phyloP scores from a whole-genome alignment of 1,140 invertebrate species.

The Eufriesea mexicana region DNA sequence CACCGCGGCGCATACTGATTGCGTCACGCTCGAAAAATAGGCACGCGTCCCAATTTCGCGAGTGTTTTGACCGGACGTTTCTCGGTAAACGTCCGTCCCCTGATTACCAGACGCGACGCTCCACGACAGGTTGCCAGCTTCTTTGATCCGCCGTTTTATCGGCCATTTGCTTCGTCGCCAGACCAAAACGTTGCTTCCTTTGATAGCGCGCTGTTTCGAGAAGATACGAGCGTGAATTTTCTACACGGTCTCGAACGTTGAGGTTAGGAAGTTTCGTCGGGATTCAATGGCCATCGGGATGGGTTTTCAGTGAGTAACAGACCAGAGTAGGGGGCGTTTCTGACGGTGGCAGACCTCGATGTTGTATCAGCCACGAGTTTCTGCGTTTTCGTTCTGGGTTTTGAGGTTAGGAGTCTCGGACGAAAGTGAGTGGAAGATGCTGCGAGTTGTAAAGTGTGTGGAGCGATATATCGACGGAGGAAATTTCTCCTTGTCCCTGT shows the following conservation, averaged over 20 bases:
- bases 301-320: no score
- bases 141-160: constrained; percentile 9
- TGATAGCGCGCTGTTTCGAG: neutral
- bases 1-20: constrained; percentile 40
- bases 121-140: constrained; percentile 11
- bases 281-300: no score
- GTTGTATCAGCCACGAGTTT: no score
- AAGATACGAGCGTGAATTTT: neutral
- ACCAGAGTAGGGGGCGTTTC: no score
- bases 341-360: no score
- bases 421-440: no score
- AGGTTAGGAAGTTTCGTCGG: neutral
- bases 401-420: no score
- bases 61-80: constrained; percentile 38
- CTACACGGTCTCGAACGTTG: neutral
- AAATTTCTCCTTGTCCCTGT: no score
- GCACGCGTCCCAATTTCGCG: constrained; percentile 46
- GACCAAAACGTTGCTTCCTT: neutral
- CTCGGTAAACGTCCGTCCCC: constrained; percentile 27
- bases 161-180: neutral
- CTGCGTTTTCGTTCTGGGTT: no score
- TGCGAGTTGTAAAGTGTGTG: no score
- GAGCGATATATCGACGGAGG: no score
- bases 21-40: constrained; percentile 49
- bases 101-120: neutral